Base-by-base conservation (phyloP, 92 coral and sea anemone species). In the Pocillopora meandrina region DNA sequence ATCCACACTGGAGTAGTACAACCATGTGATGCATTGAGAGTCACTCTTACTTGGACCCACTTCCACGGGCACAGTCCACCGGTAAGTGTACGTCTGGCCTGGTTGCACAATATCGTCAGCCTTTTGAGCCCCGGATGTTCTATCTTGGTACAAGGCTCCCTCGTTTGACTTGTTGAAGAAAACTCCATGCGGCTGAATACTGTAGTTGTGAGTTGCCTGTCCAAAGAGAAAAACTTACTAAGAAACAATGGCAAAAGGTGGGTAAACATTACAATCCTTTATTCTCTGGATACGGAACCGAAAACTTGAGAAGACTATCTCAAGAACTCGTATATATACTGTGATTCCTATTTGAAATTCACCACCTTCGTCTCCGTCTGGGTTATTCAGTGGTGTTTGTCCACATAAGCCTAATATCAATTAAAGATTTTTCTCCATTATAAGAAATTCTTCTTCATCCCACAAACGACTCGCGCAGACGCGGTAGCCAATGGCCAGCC, bases 151-250 rank as follows among this genome's bases (percentile, higher is more conserved):
- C 67, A 85, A 70, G 72, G 98, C 90, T 67, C 97, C 97, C 84
- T 95, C 98, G 65, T 95, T 95, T 0, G 97, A 90, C 67, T 95
- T 95, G 93, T 93, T 87, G 83, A 86, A 92, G 80, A 95, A 93
- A 17, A 95, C 98, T 19, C 98, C 98, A 79, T 95, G 98, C 7
- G 98, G 95, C n/a, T 88, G 92, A 3, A 95, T 92, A 23, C 94
- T 93, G 86, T 85, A 95, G 93, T 88, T 93, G 61, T 84, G 78
- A 17, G 84, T 77, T 9, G 98, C 98, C 98, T 95, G 78, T 5
- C 10, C 19, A 63, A 21, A 9, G 47, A 11, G 15, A 1, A 21
- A 35, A 47, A 33, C 35, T 64, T 10, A 66, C 19, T 20, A 19
- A 68, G 11, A 57, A 19, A 71, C 47, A 14, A 3, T 16, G 62